Evolutionary conservation across 1,140 invertebrate genomes (phyloP).

Genomic region (Pseudomyrmex concolor): DNA sequence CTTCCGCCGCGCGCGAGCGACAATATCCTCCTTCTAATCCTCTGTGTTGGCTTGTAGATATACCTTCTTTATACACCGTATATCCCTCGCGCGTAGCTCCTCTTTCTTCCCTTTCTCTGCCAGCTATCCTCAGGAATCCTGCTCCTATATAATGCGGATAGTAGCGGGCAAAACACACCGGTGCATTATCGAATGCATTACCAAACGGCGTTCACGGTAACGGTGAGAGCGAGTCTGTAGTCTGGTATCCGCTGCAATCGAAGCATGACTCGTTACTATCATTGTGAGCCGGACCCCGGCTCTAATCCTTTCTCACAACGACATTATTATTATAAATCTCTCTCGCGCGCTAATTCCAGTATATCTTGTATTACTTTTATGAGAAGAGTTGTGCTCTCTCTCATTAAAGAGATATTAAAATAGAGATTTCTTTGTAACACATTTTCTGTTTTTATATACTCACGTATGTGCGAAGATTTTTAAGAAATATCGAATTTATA

Average conservation of each 20-base stretch:
- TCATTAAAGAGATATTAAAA: no score
- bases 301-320: not conserved
- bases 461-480: not conserved
- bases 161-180: constrained; percentile 28
- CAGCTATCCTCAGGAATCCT: constrained; percentile 32
- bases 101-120: not conserved
- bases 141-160: constrained; percentile 9
- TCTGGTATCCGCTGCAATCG: not conserved
- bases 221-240: constrained; percentile 12
- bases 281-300: not conserved
- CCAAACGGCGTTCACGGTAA: constrained; percentile 20
- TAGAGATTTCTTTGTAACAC: no score
- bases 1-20: constrained; percentile 1
- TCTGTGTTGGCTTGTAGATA: not conserved
- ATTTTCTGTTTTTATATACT: no score
- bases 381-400: no score
- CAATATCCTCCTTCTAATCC: constrained; percentile 1
- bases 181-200: constrained; percentile 56
- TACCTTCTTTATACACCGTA: no score
- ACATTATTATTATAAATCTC: not conserved
- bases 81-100: constrained; percentile 13
- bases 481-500: not conserved
- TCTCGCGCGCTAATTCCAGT: no score
- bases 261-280: not conserved
- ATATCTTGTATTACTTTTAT: no score